Evolutionary conservation across 2,113 vertebrate genomes (phyloP).

Genomic region (Pterocles burchelli): DNA sequence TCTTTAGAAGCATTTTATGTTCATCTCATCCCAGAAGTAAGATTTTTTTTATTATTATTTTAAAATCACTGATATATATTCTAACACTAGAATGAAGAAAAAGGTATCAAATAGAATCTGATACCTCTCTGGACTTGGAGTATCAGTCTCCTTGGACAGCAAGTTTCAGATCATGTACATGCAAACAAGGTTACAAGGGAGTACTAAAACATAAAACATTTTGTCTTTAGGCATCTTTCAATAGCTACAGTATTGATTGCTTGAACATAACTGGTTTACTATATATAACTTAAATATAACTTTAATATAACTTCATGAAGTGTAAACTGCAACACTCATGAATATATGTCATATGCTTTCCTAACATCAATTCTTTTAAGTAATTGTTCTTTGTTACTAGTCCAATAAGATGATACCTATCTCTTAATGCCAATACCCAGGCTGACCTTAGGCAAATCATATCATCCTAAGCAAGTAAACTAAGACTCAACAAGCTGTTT

Average conservation of each 20-base stretch:
- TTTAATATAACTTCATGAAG: neutral
- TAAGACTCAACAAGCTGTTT: neutral
- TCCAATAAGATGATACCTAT: neutral
- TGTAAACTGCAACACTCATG: neutral
- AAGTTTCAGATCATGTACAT: neutral
- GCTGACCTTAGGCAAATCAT: neutral
- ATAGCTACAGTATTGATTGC: neutral
- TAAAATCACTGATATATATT: neutral
- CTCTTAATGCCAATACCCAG: neutral
- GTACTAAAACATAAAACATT: neutral
- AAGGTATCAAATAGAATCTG: neutral
- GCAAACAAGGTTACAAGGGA: accelerated
- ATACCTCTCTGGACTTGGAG: neutral
- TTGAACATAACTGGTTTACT: neutral
- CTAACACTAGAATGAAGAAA: neutral
- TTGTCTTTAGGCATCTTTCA: neutral
- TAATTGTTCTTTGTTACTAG: neutral
- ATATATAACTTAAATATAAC: neutral
- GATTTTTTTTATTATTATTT: neutral
- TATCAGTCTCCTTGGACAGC: neutral
- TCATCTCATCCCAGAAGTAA: neutral
- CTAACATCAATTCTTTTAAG: neutral
- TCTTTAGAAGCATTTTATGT: neutral
- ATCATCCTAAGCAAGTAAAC: neutral
- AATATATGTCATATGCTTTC: neutral